phyloP scores from a whole-genome alignment of 2,113 vertebrate species.

The Trichomycterus rosablanca region DNA sequence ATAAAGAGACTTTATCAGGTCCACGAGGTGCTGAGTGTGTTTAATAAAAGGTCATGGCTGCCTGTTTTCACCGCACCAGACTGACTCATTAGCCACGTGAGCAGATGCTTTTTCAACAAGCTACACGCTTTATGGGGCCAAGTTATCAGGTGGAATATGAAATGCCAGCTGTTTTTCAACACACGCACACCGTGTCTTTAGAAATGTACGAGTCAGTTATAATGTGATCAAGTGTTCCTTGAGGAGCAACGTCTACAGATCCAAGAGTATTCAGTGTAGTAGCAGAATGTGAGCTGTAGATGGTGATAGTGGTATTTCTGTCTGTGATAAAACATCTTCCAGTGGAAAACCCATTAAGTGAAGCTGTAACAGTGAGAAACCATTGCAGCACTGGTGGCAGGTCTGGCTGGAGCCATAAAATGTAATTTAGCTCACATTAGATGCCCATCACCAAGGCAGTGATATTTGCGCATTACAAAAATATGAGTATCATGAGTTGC shows the following conservation, averaged over 20 bases:
- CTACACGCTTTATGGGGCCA: background rate
- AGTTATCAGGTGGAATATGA: background rate
- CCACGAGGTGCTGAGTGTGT: background rate
- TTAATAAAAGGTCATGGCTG: slow-evolving; percentile 18
- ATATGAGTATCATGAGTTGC: slow-evolving; percentile 3
- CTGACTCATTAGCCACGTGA: slow-evolving; percentile 4
- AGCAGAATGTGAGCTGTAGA: slow-evolving; percentile 16
- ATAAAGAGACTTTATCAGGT: slow-evolving; percentile 8
- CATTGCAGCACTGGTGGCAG: slow-evolving; percentile 23
- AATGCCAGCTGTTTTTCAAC: background rate
- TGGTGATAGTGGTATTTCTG: slow-evolving; percentile 20
- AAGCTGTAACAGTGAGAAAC: slow-evolving; percentile 4
- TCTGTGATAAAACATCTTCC: background rate
- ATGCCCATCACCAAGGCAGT: slow-evolving; percentile 15
- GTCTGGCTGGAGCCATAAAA: slow-evolving; percentile 33
- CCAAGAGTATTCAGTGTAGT: slow-evolving; percentile 28
- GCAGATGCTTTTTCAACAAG: background rate
- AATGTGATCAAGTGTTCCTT: background rate
- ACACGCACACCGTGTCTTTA: background rate
- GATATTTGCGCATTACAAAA: slow-evolving; percentile 19
- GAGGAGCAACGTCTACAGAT: too few species aligned
- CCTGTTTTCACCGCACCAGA: background rate
- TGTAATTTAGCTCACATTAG: slow-evolving; percentile 28
- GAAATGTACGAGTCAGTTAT: too few species aligned
- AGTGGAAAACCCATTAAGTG: slow-evolving; percentile 4